phyloP scores from a whole-genome alignment of 2,113 vertebrate species.

The Lepisosteus oculatus region DNA sequence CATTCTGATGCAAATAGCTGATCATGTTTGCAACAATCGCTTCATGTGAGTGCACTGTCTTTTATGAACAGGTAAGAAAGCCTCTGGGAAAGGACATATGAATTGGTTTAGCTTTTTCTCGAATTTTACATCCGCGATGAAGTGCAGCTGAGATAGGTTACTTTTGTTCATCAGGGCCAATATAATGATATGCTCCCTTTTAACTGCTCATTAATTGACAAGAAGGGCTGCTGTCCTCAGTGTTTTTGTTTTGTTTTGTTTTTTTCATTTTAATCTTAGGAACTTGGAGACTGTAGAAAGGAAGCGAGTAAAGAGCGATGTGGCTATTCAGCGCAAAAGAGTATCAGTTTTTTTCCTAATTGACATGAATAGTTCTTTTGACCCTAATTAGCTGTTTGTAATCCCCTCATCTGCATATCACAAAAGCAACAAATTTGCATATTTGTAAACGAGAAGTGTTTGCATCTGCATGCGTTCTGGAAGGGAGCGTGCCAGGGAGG shows the following conservation, averaged over 20 bases:
- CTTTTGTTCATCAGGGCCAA: neutral
- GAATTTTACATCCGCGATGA: neutral
- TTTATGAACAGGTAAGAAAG: neutral
- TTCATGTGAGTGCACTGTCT: neutral
- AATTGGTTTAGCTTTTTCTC: neutral
- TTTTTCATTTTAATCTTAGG: neutral
- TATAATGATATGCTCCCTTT: slow-evolving; percentile 3
- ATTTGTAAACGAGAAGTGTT: slow-evolving; percentile 84
- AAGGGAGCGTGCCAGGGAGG: slow-evolving; percentile 66
- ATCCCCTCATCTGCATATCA: slow-evolving; percentile 86
- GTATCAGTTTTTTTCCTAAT: slow-evolving; percentile 71
- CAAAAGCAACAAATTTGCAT: slow-evolving; percentile 88
- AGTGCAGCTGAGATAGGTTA: neutral
- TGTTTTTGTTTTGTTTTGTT: slow-evolving; percentile 1
- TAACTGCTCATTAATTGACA: slow-evolving; percentile 1
- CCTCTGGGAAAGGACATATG: neutral
- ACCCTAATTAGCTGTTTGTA: slow-evolving; percentile 91
- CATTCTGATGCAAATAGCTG: neutral
- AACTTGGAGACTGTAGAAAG: neutral
- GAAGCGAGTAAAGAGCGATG: slow-evolving; percentile 45
- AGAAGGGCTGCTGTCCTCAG: neutral
- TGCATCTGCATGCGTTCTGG: slow-evolving; percentile 68
- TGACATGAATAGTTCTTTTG: slow-evolving; percentile 86
- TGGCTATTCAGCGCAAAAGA: slow-evolving; percentile 34
- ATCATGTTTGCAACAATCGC: neutral